Evolutionary conservation across 2,113 vertebrate species (phyloP).

Genomic region (Brachypteracias leptosomus): DNA sequence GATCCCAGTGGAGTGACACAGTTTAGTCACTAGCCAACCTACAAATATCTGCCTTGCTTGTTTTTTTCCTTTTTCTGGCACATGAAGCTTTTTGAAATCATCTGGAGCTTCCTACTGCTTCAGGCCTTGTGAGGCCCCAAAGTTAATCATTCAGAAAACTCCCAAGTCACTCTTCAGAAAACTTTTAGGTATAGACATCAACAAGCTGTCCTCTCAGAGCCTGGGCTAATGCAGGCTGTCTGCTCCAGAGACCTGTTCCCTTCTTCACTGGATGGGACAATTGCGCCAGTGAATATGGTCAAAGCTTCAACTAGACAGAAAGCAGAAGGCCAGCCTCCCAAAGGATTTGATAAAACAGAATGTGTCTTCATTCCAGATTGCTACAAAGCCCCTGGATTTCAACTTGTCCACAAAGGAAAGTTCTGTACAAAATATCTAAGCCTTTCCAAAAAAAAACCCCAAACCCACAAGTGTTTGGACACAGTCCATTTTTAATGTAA

Average conservation of each 20-base stretch:
- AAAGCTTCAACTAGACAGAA: not conserved
- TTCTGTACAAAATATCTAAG: slow-evolving; percentile 6
- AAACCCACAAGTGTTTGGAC: not conserved
- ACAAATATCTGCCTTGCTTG: not conserved
- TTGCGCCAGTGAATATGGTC: not conserved
- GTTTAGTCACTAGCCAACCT: not conserved
- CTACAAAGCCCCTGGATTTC: slow-evolving; percentile 17
- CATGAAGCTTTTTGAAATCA: not conserved
- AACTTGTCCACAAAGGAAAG: slow-evolving; percentile 16
- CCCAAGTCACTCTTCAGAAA: not conserved
- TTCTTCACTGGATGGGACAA: not conserved
- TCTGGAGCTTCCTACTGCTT: not conserved
- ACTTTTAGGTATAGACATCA: rapidly evolving
- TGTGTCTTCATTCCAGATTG: slow-evolving; percentile 20
- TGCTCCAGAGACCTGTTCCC: not conserved
- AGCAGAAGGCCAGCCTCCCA: not conserved
- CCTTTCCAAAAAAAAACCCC: not conserved
- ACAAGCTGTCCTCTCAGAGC: not conserved
- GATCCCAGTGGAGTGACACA: not conserved
- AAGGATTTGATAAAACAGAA: slow-evolving; percentile 18
- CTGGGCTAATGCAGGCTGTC: not conserved
- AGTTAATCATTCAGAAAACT: not conserved
- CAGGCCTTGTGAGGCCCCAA: not conserved
- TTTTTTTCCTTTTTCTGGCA: slow-evolving; percentile 12
- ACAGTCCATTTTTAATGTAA: not conserved